These are phyloP conservation scores for Hypomesus transpacificus DNA, from an alignment of 2,113 vertebrate genomes.

Conservation along the genomic window DNA sequence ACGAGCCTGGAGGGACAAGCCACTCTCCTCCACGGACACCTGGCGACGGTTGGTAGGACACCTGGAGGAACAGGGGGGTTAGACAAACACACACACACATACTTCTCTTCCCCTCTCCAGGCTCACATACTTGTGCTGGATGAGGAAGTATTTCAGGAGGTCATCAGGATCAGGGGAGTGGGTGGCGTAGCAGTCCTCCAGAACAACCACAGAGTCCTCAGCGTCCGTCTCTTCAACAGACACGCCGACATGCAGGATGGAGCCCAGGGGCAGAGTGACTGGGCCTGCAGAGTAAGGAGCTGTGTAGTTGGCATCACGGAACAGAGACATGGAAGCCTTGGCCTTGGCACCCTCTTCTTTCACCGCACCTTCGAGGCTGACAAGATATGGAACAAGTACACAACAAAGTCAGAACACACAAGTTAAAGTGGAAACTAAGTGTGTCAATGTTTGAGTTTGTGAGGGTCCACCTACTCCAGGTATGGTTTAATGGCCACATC, in stretches of 20 bases:
- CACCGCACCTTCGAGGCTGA: slow-evolving; percentile 35
- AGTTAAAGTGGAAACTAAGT: no score
- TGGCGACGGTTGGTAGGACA: slow-evolving; percentile 45
- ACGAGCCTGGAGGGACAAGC: background rate
- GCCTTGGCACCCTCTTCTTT: slow-evolving; percentile 18
- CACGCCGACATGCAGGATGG: slow-evolving; percentile 50
- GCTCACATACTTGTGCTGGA: slow-evolving; percentile 55
- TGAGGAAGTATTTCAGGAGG: slow-evolving; percentile 38
- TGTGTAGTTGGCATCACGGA: slow-evolving; percentile 37
- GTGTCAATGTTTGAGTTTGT: no score
- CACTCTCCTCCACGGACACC: slow-evolving; percentile 49
- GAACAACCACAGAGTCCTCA: slow-evolving; percentile 41
- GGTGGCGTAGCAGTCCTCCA: slow-evolving; percentile 60
- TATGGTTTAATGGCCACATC: slow-evolving; percentile 21
- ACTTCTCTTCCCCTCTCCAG: background rate
- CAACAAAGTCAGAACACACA: no score
- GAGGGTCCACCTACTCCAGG: slow-evolving; percentile 26
- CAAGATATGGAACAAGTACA: no score
- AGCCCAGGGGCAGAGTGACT: slow-evolving; percentile 46
- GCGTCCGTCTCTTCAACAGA: slow-evolving; percentile 25
- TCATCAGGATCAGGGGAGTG: slow-evolving; percentile 31
- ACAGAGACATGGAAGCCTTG: slow-evolving; percentile 52
- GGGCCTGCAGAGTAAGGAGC: slow-evolving; percentile 33
- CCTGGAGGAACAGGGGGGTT: slow-evolving; percentile 26
- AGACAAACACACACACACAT: background rate